Evolutionary conservation across 2,113 vertebrate genomes (phyloP).

Genomic region (Eubucco bourcierii): DNA sequence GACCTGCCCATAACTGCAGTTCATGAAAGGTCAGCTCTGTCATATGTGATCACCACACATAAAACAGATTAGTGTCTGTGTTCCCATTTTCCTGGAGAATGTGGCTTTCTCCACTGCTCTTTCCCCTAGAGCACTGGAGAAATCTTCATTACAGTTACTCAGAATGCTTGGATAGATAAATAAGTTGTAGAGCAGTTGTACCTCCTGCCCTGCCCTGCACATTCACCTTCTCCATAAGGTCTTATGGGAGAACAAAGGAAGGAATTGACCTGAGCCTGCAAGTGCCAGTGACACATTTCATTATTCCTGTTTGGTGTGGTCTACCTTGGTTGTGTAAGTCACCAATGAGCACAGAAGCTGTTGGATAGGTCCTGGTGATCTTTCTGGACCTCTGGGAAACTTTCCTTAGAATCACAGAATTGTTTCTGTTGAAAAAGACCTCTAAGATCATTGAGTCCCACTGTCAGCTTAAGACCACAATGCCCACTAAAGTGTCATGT

Average conservation of each 20-base stretch:
- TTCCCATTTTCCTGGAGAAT: not conserved
- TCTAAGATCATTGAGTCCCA: too few relatives aligned
- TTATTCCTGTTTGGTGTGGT: not conserved
- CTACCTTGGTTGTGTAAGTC: not conserved
- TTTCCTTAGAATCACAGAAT: not conserved
- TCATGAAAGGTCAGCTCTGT: slow-evolving; percentile 50
- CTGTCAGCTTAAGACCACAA: too few relatives aligned
- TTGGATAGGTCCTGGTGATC: not conserved
- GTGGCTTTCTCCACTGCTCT: not conserved
- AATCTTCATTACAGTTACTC: not conserved
- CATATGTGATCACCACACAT: slow-evolving; percentile 39
- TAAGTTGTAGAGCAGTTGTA: not conserved
- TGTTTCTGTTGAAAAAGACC: too few relatives aligned
- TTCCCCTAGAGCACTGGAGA: not conserved
- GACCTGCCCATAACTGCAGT: slow-evolving; percentile 32
- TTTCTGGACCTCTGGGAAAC: not conserved
- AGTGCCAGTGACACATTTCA: not conserved
- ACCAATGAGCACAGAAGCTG: not conserved
- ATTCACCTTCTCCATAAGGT: not conserved
- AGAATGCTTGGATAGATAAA: not conserved
- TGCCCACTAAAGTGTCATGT: too few relatives aligned
- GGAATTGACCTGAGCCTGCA: not conserved
- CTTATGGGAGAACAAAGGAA: fast-evolving
- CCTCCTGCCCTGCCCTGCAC: not conserved
- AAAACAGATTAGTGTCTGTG: not conserved